Conservation (phyloP, 2,888 invertebrate genomes). For the Macropis europaea region DNA sequence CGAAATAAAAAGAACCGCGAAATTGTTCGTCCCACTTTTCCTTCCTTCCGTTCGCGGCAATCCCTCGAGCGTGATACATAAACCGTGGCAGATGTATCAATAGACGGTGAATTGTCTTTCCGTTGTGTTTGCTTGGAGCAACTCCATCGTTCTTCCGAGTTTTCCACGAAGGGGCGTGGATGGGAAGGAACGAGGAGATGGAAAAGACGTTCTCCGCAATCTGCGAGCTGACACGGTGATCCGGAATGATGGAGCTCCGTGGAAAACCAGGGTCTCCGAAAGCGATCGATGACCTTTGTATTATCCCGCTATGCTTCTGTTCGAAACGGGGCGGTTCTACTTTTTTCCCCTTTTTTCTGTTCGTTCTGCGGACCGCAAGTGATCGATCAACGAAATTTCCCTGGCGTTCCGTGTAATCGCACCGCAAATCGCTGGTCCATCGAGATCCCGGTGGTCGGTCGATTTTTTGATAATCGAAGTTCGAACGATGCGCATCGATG, state of each 20-base stretch:
- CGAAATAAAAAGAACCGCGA: not conserved
- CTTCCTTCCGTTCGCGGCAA: slow-evolving; percentile 5
- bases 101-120: slow-evolving; percentile 53
- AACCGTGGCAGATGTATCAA: slow-evolving; percentile 53
- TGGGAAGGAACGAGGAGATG: not conserved
- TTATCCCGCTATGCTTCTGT: not conserved
- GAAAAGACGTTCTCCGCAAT: slow-evolving; percentile 26
- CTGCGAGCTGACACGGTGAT: slow-evolving; percentile 27
- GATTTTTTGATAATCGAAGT: too few relatives aligned
- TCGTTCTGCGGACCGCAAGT: not conserved
- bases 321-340: not conserved
- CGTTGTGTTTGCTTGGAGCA: slow-evolving; percentile 39
- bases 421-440: not conserved
- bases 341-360: too few relatives aligned
- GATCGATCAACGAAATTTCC: slow-evolving; percentile 10
- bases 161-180: not conserved
- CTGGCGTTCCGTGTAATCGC: too few relatives aligned
- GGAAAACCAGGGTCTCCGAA: slow-evolving; percentile 7
- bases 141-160: slow-evolving; percentile 16
- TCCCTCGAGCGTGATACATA: slow-evolving; percentile 32
- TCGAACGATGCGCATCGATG: too few relatives aligned
- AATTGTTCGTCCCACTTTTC: not conserved
- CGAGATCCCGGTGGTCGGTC: not conserved
- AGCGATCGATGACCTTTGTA: slow-evolving; percentile 37
- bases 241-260: slow-evolving; percentile 10